Conservation (phyloP, 2,888 invertebrate species). For the Acrobeloides nanus region DNA sequence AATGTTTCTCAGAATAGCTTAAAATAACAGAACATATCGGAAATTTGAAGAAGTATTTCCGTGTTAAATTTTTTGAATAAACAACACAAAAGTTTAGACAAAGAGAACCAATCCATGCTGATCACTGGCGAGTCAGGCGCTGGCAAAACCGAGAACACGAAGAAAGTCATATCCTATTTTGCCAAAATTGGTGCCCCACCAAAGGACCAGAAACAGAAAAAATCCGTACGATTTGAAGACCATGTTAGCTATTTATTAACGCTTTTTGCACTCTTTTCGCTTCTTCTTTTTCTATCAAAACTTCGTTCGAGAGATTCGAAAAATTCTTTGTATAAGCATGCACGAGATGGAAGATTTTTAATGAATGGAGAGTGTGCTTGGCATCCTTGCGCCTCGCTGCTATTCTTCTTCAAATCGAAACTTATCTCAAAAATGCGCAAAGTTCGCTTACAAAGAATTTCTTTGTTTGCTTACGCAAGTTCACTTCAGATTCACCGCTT, state of each 20-base stretch:
- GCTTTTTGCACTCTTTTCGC: not conserved
- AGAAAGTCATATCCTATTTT: conserved; percentile 99
- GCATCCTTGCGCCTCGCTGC: too few species aligned
- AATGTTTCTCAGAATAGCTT: too few species aligned
- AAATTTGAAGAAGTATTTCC: too few species aligned
- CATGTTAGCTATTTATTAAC: not conserved
- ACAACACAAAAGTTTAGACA: conserved; percentile 26
- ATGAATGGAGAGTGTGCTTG: conserved; percentile 1
- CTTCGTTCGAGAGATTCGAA: not conserved
- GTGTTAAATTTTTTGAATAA: conserved; percentile 1
- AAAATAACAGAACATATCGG: too few species aligned
- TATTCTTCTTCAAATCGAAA: too few species aligned
- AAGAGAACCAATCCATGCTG: conserved; percentile 74
- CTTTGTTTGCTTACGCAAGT: too few species aligned
- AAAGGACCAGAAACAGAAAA: conserved; percentile 19
- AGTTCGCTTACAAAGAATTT: too few species aligned
- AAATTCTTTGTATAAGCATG: not conserved
- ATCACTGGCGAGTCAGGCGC: conserved; percentile 95
- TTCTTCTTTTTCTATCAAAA: not conserved
- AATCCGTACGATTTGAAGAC: conserved; percentile 23
- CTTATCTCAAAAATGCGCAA: too few species aligned
- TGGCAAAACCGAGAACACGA: conserved; percentile 99
- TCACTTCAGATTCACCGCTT: too few species aligned
- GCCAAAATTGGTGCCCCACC: conserved; percentile 63
- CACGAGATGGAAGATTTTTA: not conserved